Evolutionary conservation across 2,888 invertebrate genomes (phyloP).

Genomic region (Eristalis intricaria): DNA sequence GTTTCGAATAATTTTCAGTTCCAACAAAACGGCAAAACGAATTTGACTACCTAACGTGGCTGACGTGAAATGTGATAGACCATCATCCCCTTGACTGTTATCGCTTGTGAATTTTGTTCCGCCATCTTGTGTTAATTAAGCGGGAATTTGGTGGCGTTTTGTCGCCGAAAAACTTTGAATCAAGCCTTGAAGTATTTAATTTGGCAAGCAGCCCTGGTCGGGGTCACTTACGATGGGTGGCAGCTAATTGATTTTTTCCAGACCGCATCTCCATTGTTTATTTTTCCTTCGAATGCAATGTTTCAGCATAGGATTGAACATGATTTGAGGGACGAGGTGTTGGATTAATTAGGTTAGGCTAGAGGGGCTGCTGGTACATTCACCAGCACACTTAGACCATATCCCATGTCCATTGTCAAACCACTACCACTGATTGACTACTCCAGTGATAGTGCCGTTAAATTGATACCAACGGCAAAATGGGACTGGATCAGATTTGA

Average conservation of each 20-base stretch:
- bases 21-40: background rate
- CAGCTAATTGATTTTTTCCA: background rate
- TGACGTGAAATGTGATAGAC: slow-evolving; percentile 4
- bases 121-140: background rate
- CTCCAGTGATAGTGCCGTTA: no score
- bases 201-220: background rate
- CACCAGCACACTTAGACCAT: no score
- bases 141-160: slow-evolving; percentile 9
- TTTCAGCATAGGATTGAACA: background rate
- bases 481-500: no score
- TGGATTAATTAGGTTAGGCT: no score
- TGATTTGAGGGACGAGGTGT: background rate
- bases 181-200: background rate
- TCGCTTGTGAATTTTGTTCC: background rate
- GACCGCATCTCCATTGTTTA: background rate
- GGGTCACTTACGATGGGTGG: background rate
- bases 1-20: slow-evolving; percentile 12
- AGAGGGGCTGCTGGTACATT: no score
- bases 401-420: no score
- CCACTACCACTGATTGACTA: no score
- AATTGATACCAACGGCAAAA: no score
- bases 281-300: background rate
- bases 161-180: background rate
- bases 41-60: background rate
- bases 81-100: background rate